Evolutionary conservation across 2,888 invertebrate genomes (phyloP).

Genomic region (Tubulanus polymorphus): DNA sequence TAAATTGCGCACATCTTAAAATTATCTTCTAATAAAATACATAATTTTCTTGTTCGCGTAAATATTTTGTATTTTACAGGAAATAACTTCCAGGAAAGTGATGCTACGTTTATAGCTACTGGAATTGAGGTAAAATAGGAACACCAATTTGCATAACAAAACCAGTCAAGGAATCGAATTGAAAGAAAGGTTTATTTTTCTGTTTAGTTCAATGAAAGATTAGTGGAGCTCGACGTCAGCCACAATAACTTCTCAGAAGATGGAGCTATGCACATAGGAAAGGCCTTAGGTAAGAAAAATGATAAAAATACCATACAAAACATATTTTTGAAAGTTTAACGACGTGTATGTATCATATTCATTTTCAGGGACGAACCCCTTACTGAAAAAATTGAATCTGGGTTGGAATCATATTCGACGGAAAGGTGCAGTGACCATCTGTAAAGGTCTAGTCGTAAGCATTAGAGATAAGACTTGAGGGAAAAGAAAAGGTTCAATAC

Average conservation of each 20-base stretch:
- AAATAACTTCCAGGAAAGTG: constrained; percentile 28
- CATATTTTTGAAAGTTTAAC: neutral
- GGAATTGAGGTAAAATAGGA: constrained; percentile 23
- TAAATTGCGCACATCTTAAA: neutral
- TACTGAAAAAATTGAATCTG: constrained; percentile 23
- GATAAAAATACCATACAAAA: neutral
- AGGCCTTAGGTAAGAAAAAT: constrained; percentile 25
- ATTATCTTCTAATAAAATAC: neutral
- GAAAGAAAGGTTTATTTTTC: neutral
- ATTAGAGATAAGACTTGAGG: too few species aligned
- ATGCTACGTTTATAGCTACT: constrained; percentile 21
- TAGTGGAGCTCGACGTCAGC: constrained; percentile 27
- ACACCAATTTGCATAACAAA: neutral
- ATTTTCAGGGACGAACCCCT: constrained; percentile 22
- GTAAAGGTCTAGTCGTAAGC: constrained; percentile 30
- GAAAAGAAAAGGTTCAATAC: too few species aligned
- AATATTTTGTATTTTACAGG: constrained; percentile 19
- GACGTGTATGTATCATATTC: neutral
- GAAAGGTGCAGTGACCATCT: constrained; percentile 32
- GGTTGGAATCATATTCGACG: constrained; percentile 34
- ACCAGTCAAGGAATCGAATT: too few species aligned
- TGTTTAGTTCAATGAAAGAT: constrained; percentile 23
- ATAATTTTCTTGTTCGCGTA: neutral
- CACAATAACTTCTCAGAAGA: constrained; percentile 27
- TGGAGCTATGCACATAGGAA: constrained; percentile 27